A percentile compares a stretch with the other conserved stretches of the same genome.
Conservation (phyloP, 2,113 vertebrate species). For the Todiramphus saurophagus region DNA sequence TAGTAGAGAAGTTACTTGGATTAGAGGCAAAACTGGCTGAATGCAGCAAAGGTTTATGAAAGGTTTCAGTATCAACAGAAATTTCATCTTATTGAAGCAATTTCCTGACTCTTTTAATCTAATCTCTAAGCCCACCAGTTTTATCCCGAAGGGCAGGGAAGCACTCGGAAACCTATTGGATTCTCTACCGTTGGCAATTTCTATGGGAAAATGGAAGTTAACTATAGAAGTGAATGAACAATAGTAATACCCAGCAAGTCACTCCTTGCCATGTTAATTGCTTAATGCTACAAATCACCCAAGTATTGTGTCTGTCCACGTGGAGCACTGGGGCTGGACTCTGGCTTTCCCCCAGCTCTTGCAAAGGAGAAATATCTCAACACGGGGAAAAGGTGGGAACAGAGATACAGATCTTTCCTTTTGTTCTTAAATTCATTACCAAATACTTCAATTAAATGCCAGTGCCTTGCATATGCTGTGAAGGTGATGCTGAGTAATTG, state of each 20-base stretch:
- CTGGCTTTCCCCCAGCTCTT: neutral
- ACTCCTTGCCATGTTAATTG: neutral
- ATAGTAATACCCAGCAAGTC: neutral
- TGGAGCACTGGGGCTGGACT: neutral
- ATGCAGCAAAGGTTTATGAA: neutral
- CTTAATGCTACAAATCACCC: neutral
- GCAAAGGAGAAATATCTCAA: neutral
- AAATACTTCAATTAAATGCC: neutral
- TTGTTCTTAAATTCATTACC: neutral
- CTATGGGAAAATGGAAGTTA: neutral
- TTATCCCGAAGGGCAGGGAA: neutral
- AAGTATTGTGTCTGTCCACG: neutral
- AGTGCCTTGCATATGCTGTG: neutral
- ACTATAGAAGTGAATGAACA: neutral
- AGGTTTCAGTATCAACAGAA: conserved; percentile 11
- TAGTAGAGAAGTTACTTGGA: neutral
- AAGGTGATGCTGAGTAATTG: neutral
- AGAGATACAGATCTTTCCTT: neutral
- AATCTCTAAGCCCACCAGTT: neutral
- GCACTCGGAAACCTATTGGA: neutral
- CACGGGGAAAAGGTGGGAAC: neutral
- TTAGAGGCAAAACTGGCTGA: neutral
- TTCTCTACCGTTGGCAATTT: neutral
- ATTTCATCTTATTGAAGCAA: conserved; percentile 6
- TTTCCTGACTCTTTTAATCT: conserved; percentile 11